Base-by-base conservation (phyloP, 2,888 invertebrate species). In the Pseudococcus viburni region DNA sequence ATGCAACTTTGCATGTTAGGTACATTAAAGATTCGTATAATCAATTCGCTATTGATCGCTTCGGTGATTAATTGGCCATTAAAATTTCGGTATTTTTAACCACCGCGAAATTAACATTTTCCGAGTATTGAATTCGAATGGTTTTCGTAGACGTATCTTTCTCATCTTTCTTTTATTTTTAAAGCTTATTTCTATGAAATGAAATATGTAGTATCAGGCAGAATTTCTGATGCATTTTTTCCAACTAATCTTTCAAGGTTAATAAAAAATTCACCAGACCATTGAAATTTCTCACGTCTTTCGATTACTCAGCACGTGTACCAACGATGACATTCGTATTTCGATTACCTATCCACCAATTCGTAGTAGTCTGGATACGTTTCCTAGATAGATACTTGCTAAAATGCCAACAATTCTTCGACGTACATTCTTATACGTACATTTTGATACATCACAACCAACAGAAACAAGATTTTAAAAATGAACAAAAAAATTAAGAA, bases 361-460 rank as follows among this genome's bases (percentile, higher is more conserved):
- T 33, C 22, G 22, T 22, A 22, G 64, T 22, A 64, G 59, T 64
- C 12, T 64, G 15, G n/a, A 22, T 73, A 33, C n/a, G 73, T 73
- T 46, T 26, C 46, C 46, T 7, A 46, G 80, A 83, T 46, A 33
- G 19, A 42, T 42, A 42, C 42, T 83, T 83, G 46, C 80, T 46
- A 19, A 46, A 83, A 83, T 83, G 80, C 80, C 80, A 83, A 83
- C 80, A 83, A 83, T 83, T n/a, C 22, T 83, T 73, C 73, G 17
- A 33, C 33, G 73, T 73, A 73, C 17, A 33, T 39, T 33, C 33
- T 39, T 73, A 15, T 7, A 73, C 33, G 7, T 7, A 73, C 33
- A 7, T 73, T 33, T 73, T 73, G 73, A 73, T 73, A 33, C 15
- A 39, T 12, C 17, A 73, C 73, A 33, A 7, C 15, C 15, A 17